A percentile compares a stretch with the other conserved stretches of the same genome.
Conservation (phyloP, 2,113 vertebrate species). For the Daubentonia madagascariensis region DNA sequence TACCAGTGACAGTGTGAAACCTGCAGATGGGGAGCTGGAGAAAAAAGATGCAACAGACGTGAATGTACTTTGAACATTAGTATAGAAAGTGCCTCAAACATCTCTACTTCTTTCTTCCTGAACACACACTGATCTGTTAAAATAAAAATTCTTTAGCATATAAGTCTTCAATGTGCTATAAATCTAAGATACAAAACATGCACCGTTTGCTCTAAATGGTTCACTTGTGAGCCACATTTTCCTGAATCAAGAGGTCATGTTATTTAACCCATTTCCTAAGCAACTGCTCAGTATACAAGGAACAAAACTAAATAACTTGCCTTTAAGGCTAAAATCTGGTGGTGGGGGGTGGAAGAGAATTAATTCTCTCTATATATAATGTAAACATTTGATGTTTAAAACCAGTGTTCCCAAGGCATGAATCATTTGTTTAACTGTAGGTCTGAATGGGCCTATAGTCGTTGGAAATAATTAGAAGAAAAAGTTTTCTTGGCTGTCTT, state of each 20-base stretch:
- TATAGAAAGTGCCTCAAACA: background rate
- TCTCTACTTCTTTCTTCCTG: background rate
- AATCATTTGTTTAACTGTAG: constrained; percentile 4
- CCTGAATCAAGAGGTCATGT: background rate
- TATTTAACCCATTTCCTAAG: background rate
- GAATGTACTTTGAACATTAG: background rate
- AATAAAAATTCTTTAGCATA: background rate
- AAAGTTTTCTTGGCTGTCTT: constrained; percentile 46
- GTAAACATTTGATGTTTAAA: constrained; percentile 36
- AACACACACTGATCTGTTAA: background rate
- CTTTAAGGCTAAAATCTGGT: background rate
- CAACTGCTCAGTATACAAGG: background rate
- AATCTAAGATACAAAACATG: background rate
- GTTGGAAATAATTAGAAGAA: constrained; percentile 51
- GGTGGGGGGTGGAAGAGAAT: background rate
- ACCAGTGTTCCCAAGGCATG: background rate
- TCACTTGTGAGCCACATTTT: constrained; percentile 14
- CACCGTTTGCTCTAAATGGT: background rate
- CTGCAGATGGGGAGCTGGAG: background rate
- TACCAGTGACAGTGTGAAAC: background rate
- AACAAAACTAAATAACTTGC: constrained; percentile 1
- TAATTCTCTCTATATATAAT: background rate
- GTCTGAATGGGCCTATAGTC: background rate
- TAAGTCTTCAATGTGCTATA: background rate
- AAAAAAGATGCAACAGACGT: background rate